Base-by-base conservation (phyloP, 1,140 invertebrate genomes). In the Elysia chlorotica region DNA sequence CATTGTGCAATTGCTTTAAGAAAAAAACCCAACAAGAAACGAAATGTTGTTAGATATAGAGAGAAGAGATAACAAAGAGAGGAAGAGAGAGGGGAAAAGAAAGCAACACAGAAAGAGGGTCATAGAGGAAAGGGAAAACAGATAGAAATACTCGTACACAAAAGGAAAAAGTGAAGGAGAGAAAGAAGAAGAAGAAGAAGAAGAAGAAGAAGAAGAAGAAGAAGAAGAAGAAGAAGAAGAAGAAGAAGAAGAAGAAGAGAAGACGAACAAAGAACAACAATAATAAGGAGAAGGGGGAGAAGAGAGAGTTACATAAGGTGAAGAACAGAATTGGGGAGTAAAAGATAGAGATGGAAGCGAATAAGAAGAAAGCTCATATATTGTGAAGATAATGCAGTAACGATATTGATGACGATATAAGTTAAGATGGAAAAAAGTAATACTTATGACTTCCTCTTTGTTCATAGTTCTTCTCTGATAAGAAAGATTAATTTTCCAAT, bases 401-500 rank as follows among this genome's bases (percentile, higher is more conserved):
- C n/a, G n/a, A n/a, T n/a, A n/a, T n/a, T n/a, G n/a, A n/a, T n/a
- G n/a, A n/a, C n/a, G n/a, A n/a, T n/a, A n/a, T n/a, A n/a, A n/a
- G n/a, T n/a, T n/a, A n/a, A n/a, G n/a, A n/a, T n/a, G n/a, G n/a
- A n/a, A n/a, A n/a, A n/a, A n/a, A n/a, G n/a, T n/a, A n/a, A n/a
- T n/a, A n/a, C n/a, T n/a, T n/a, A n/a, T n/a, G n/a, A n/a, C n/a
- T n/a, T n/a, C n/a, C n/a, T n/a, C n/a, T n/a, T n/a, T n/a, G n/a
- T n/a, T 73, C 85, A 2, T 79, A 75, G 38, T 79, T 86, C 10
- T 86, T 83, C 83, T 84, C 84, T 74, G 78, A n/a, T 85, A 59
- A 80, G 79, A n/a, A 81, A 79, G 61, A 79, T 76, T 6, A 82
- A 81, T 59, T 79, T 75, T 67, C 54, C 79, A 30, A 74, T n/a